These are phyloP conservation scores for Buceros bicornis DNA, from an alignment of 2,797 vertebrate genomes.

Conservation along the genomic window DNA sequence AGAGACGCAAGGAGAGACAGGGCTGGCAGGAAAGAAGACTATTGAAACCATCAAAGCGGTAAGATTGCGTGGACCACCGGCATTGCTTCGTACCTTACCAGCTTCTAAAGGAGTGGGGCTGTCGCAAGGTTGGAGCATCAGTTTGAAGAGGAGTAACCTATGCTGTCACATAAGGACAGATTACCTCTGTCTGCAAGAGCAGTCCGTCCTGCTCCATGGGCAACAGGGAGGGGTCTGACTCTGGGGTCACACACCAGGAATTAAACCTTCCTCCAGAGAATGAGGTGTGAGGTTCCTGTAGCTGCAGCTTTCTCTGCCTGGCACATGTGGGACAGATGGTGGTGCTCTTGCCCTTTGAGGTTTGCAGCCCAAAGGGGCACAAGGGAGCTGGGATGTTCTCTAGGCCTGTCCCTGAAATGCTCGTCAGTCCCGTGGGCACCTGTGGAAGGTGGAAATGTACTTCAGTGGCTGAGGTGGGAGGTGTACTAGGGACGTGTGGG, in stretches of 20 bases:
- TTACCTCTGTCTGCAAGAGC: not conserved
- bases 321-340: rapidly evolving
- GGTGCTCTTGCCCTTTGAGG: not conserved
- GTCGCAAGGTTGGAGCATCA: rapidly evolving
- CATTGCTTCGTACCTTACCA: not conserved
- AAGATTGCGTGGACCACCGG: conserved; percentile 67
- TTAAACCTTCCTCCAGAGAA: not conserved
- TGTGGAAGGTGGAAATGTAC: not conserved
- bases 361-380: not conserved
- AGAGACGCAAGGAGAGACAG: conserved; percentile 89
- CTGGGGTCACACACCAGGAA: not conserved
- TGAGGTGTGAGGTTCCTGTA: not conserved
- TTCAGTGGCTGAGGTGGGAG: not conserved
- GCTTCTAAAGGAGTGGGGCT: not conserved
- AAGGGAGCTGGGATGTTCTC: not conserved
- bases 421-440: not conserved
- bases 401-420: not conserved
- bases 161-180: not conserved
- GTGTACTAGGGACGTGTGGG: not conserved
- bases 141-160: not conserved
- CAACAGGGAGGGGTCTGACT: not conserved
- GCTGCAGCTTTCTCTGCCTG: not conserved
- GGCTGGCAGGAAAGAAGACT: conserved; percentile 92
- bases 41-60: conserved; percentile 96
- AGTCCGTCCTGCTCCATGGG: not conserved